Percentiles rank a stretch among this genome's conserved stretches.
Evolutionary conservation across 2,888 invertebrate species (phyloP).

Genomic region (Dasypolia templi): DNA sequence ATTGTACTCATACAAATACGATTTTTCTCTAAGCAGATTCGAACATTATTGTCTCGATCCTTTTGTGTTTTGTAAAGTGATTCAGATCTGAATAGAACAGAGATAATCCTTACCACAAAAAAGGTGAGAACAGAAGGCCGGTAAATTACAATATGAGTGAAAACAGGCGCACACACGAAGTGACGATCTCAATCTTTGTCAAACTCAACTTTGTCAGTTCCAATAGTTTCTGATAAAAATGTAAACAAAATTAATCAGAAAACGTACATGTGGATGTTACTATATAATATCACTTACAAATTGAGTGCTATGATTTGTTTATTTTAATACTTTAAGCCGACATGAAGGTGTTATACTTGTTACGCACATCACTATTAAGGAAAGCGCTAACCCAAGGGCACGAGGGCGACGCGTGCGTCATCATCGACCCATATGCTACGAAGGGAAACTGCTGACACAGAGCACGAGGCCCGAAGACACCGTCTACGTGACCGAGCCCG

Average conservation of each 20-base stretch:
- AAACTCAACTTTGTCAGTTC: background rate
- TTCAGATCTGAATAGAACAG: constrained; percentile 43
- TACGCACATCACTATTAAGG: too few species aligned
- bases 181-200: too few species aligned
- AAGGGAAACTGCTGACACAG: too few species aligned
- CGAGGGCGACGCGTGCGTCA: too few species aligned
- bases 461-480: too few species aligned
- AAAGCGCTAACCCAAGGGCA: too few species aligned
- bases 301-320: background rate
- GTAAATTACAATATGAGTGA: background rate
- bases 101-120: constrained; percentile 24
- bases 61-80: constrained; percentile 48
- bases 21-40: constrained; percentile 43
- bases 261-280: background rate
- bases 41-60: constrained; percentile 32
- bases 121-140: background rate
- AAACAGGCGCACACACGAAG: background rate
- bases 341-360: background rate
- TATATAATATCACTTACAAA: background rate
- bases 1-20: constrained; percentile 31
- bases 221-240: background rate
- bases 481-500: too few species aligned
- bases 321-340: background rate
- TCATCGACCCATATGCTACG: too few species aligned
- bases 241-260: background rate